Evolutionary conservation across 2,888 invertebrate genomes (phyloP).

Genomic region (Anodontia alba): DNA sequence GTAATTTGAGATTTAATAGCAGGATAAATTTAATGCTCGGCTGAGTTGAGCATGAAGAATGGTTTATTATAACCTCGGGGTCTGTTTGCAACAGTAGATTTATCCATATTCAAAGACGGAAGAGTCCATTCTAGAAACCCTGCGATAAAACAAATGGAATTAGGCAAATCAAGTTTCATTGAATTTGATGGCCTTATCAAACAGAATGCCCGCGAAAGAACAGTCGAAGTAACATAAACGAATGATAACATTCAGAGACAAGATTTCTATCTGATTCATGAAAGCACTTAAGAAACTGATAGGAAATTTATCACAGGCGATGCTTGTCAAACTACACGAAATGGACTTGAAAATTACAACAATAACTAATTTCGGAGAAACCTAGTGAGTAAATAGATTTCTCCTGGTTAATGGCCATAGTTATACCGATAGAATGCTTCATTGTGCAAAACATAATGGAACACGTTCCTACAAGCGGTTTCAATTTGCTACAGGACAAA

Average conservation of each 20-base stretch:
- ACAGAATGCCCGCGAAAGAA: too few species aligned
- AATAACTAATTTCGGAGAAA: slow-evolving; percentile 21
- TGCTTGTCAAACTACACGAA: slow-evolving; percentile 20
- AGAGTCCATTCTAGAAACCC: too few species aligned
- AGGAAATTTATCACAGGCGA: slow-evolving; percentile 10
- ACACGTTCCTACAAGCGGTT: slow-evolving; percentile 45
- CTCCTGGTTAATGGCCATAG: slow-evolving; percentile 21
- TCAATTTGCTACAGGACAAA: slow-evolving; percentile 44
- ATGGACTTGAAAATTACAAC: slow-evolving; percentile 22
- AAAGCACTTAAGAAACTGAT: slow-evolving; percentile 29
- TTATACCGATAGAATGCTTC: slow-evolving; percentile 17
- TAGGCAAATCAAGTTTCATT: too few species aligned
- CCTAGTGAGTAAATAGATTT: neutral
- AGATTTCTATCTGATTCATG: slow-evolving; percentile 1
- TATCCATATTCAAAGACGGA: too few species aligned
- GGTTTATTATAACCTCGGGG: too few species aligned
- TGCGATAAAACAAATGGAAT: too few species aligned
- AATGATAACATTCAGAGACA: neutral
- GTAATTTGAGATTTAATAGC: too few species aligned
- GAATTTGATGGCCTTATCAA: too few species aligned
- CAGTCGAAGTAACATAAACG: too few species aligned
- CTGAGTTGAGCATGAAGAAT: too few species aligned
- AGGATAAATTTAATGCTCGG: too few species aligned
- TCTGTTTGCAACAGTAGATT: too few species aligned
- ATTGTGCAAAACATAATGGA: slow-evolving; percentile 44